A percentile compares a stretch with the other conserved stretches of the same genome.
These are phyloP conservation scores for Odontesthes bonariensis DNA, from an alignment of 2,113 vertebrate species.

Conservation along the genomic window DNA sequence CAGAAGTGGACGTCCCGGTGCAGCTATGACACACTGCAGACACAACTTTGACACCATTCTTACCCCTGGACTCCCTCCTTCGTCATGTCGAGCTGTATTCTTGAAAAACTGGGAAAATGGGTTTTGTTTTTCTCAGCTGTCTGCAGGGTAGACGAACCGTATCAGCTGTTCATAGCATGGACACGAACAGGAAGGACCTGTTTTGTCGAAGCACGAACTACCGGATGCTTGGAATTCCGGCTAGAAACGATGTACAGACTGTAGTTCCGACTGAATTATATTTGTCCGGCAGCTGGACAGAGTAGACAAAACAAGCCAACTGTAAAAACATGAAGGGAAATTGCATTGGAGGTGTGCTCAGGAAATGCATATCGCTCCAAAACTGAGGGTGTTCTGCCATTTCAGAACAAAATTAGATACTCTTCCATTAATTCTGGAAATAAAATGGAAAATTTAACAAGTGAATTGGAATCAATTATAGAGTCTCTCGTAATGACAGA, in stretches of 20 bases:
- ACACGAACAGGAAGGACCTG: constrained; percentile 45
- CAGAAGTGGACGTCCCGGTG: not conserved
- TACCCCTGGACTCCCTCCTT: constrained; percentile 82
- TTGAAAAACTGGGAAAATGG: constrained; percentile 13
- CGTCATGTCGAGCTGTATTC: constrained; percentile 71
- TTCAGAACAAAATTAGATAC: too few species aligned
- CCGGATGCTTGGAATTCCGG: constrained; percentile 48
- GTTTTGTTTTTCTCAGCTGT: constrained; percentile 12
- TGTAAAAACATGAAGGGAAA: not conserved
- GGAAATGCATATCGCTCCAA: not conserved
- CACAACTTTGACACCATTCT: constrained; percentile 27
- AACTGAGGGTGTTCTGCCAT: too few species aligned
- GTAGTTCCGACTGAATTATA: constrained; percentile 43
- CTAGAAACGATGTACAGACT: constrained; percentile 57
- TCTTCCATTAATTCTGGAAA: too few species aligned
- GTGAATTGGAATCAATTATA: too few species aligned
- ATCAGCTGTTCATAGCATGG: constrained; percentile 73
- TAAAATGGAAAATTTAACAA: too few species aligned
- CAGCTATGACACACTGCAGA: not conserved
- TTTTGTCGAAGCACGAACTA: constrained; percentile 58
- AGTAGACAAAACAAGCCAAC: constrained; percentile 11
- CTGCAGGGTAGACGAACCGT: constrained; percentile 13
- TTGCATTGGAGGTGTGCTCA: not conserved
- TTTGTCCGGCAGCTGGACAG: not conserved
- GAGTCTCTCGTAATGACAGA: too few species aligned